Evolutionary conservation across 2,797 vertebrate genomes (phyloP), one percentile per base, ranked within the genome.

Genomic region (Cirrhinus mrigala): DNA sequence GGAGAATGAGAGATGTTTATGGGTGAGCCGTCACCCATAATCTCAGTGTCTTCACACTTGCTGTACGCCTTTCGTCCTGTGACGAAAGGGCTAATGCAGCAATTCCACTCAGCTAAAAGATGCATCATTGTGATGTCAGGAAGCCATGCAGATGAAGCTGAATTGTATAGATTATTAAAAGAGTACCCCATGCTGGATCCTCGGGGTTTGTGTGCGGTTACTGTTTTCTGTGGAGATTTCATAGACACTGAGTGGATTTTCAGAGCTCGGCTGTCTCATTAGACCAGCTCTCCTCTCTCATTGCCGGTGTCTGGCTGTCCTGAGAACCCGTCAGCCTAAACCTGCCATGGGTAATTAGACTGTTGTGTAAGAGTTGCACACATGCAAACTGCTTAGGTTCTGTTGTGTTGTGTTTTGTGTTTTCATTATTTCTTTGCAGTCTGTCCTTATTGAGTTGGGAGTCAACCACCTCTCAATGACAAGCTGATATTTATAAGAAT

Each of bases 341-440:
- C 74, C 52, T n/a, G 74, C n/a, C 37, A 20, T 79, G 78, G 60
- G 16, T 50, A 79, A 64, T 79, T 79, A 48, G 78, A 64, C 60
- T 48, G 24, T 24, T 48, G 40, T 64, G 76, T 62, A 16, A 50
- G 16, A 62, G 54, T 10, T 16, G 48, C 16, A 54, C 1, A n/a
- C 50, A 46, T 60, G 56, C 15, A 24, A n/a, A 6, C 58, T 48
- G 62, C 16, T 80, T 68, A 48, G 46, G 11, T 5, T 64, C 18
- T 40, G 6, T 64, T 64, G 29, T 54, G 29, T 16, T 81, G 33
- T 37, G 33, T 37, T 37, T 37, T 37, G 33, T 37, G 8, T 52
- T 70, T 70, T 54, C 8, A 52, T 52, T 7, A 37, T 37, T 62
- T 44, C 2, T 62, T 44, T 1, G 29, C 40, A 62, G 37, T 44